A percentile compares a stretch with the other conserved stretches of the same genome.
Evolutionary conservation across 1,140 invertebrate genomes (phyloP).

Genomic region (Spodoptera frugiperda): DNA sequence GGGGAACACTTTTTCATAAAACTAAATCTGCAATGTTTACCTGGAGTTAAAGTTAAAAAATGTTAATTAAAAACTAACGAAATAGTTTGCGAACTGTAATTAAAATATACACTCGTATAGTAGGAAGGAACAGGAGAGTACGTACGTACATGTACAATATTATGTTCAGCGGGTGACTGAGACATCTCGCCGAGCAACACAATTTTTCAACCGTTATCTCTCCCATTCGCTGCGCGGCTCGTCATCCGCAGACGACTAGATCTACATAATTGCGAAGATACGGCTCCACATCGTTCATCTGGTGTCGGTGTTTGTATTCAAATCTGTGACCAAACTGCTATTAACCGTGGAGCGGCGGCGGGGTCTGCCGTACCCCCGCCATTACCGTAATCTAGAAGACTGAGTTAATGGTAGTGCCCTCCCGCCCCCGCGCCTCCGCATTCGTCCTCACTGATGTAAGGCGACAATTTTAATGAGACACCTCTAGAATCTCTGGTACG

Average conservation of each 20-base stretch:
- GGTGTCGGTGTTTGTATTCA: conserved; percentile 49
- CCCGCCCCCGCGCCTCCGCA: background rate
- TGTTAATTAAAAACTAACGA: background rate
- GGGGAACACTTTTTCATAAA: background rate
- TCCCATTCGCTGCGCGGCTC: conserved; percentile 21
- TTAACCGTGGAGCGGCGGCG: conserved; percentile 43
- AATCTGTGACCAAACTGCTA: conserved; percentile 46
- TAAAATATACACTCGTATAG: background rate
- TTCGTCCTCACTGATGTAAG: conserved; percentile 35
- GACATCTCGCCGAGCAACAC: background rate
- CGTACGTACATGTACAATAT: no score
- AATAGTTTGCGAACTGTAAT: background rate
- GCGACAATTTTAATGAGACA: conserved; percentile 47
- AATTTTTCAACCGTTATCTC: conserved; percentile 42
- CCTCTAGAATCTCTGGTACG: conserved; percentile 23
- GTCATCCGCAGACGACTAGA: conserved; percentile 44
- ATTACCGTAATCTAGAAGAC: conserved; percentile 46
- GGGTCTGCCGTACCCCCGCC: conserved; percentile 25
- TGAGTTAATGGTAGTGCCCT: conserved; percentile 31
- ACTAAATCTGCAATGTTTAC: background rate
- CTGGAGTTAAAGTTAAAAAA: conserved; percentile 12
- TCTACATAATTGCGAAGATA: conserved; percentile 45
- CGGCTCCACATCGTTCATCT: conserved; percentile 39
- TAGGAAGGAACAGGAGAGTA: no score
- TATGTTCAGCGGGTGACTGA: background rate